Evolutionary conservation across 2,797 vertebrate species (phyloP), one percentile per base, ranked within the genome.

Genomic region (Scomberomorus guttatus): DNA sequence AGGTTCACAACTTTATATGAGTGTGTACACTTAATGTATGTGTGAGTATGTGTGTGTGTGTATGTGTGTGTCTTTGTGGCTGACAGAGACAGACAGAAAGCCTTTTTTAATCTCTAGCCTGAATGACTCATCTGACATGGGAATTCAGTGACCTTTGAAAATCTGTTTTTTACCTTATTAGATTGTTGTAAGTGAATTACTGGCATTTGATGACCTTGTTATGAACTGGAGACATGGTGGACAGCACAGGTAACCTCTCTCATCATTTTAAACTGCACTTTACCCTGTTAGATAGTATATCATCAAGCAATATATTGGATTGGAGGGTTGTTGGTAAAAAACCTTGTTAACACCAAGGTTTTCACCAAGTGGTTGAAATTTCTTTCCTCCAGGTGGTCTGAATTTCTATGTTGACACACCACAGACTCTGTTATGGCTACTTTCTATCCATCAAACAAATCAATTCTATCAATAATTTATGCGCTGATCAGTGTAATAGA

Each of bases 121-220:
- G 60, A 39, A 71, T 89, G 83, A 91, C 72, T 89, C 83, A 86
- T 89, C 76, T 86, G 76, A 87, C 87, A 89, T 87, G 89, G 89
- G 90, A 91, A 93, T 91, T 87, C 79, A 87, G 55, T 64, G 77
- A 88, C 88, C 87, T 92, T 93, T 89, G 75, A 72, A 92, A 83
- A 89, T 84, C 74, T 72, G 77, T 81, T 92, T 91, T 82, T 80
- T 65, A 79, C 77, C 64, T 85, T 85, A 92, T 93, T 91, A 84
- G 85, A 91, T 90, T 84, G 69, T 72, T 87, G 59, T 79, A 79
- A 90, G 75, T 83, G 32, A 82, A 86, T 89, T 90, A 82, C 60
- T 77, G 71, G 55, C 61, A 85, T 89, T 83, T 75, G 83, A 80
- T 80, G 71, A 64, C 55, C 37, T 58, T 55, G 51, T 77, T 81